These are phyloP conservation scores for Leptothorax acervorum DNA, from an alignment of 2,888 invertebrate genomes.

Conservation along the genomic window DNA sequence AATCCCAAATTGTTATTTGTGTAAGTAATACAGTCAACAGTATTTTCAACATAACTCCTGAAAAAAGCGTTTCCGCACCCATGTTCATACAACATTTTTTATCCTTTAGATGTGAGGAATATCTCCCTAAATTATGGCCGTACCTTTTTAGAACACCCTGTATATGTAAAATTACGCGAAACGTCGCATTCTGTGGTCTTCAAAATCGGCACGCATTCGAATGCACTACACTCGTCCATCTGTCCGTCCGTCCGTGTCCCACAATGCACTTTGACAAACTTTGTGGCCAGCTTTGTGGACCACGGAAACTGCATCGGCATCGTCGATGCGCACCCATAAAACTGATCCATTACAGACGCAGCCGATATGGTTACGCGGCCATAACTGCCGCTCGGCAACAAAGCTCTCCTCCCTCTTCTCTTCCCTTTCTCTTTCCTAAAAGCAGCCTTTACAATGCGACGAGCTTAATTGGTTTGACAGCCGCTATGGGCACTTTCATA, in stretches of 20 bases:
- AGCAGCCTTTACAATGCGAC: slow-evolving; percentile 69
- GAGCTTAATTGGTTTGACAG: slow-evolving; percentile 73
- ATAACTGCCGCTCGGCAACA: slow-evolving; percentile 63
- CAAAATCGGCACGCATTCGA: slow-evolving; percentile 4
- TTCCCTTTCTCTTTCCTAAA: slow-evolving; percentile 58
- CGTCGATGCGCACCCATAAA: slow-evolving; percentile 67
- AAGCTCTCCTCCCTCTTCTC: slow-evolving; percentile 35
- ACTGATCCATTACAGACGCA: slow-evolving; percentile 73
- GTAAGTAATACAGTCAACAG: no score
- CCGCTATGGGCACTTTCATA: slow-evolving; percentile 62
- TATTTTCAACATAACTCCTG: no score
- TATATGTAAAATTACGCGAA: background rate
- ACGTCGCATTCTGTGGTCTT: slow-evolving; percentile 21
- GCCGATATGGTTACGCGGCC: slow-evolving; percentile 58
- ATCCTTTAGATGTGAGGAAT: no score
- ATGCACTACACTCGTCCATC: background rate
- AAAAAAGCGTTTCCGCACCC: no score
- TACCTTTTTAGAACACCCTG: no score
- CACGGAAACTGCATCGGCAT: slow-evolving; percentile 44
- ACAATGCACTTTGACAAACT: slow-evolving; percentile 49
- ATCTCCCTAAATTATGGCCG: no score
- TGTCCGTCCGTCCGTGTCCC: background rate
- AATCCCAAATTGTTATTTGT: no score
- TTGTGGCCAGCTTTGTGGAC: slow-evolving; percentile 53
- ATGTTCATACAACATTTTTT: no score